These are phyloP conservation scores for Erythrolamprus reginae DNA, from an alignment of 2,113 vertebrate genomes.

Conservation along the genomic window DNA sequence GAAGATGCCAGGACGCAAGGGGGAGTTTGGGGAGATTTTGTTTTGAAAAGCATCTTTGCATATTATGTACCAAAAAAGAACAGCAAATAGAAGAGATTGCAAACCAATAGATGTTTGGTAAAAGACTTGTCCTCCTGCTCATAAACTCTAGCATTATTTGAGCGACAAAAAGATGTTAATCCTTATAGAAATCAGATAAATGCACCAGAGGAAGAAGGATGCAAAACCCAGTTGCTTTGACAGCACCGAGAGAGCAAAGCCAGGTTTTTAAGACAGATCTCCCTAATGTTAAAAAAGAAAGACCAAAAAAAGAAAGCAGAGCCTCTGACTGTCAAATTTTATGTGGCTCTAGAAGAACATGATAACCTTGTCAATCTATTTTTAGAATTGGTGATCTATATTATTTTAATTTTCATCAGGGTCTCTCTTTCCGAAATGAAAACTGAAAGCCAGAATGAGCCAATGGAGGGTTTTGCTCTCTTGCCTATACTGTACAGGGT, in stretches of 20 bases:
- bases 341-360: not conserved
- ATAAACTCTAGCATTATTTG: not conserved
- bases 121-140: not conserved
- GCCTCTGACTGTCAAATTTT: rapidly evolving
- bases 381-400: not conserved
- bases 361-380: not conserved
- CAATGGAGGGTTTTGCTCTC: conserved; percentile 11
- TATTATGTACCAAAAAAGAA: not conserved
- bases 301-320: not conserved
- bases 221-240: not conserved
- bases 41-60: not conserved
- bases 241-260: not conserved
- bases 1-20: not conserved
- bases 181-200: not conserved
- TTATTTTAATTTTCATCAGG: not conserved
- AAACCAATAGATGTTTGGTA: not conserved
- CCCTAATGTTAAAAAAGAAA: no score
- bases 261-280: not conserved
- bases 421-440: not conserved
- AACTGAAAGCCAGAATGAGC: not conserved
- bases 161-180: not conserved
- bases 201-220: not conserved
- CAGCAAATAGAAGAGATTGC: not conserved
- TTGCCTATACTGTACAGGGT: no score
- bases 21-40: not conserved